Conservation (phyloP, 2,113 vertebrate genomes). For the Propithecus coquereli region DNA sequence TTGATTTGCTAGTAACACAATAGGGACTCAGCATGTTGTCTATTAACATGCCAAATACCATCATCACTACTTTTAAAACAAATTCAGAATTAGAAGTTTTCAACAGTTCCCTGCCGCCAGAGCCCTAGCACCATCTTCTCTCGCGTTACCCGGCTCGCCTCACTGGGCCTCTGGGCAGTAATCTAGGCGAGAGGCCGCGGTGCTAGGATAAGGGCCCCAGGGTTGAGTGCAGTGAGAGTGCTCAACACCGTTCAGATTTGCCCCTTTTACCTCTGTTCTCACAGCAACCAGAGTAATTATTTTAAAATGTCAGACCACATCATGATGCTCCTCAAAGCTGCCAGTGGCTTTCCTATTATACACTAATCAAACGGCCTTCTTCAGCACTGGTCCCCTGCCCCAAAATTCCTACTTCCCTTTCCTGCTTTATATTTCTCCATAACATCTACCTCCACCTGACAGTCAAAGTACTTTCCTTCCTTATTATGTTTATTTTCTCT, state of each 20-base stretch:
- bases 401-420: neutral
- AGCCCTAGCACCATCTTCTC: neutral
- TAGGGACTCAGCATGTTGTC: neutral
- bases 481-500: neutral
- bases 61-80: neutral
- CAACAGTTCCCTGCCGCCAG: too few relatives aligned
- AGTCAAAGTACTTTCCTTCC: neutral
- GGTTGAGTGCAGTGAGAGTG: neutral
- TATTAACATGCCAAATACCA: neutral
- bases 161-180: fast-evolving
- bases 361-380: neutral
- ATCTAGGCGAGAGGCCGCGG: neutral
- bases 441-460: neutral
- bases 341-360: neutral
- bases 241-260: neutral
- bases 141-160: fast-evolving
- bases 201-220: neutral
- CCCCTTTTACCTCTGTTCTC: conserved; percentile 18
- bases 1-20: neutral
- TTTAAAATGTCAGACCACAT: neutral
- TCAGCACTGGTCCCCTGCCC: neutral
- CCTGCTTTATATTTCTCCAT: neutral
- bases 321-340: neutral
- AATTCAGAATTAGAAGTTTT: neutral
- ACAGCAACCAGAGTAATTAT: conserved; percentile 12